These are phyloP conservation scores for Cebus imitator DNA, from an alignment of 2,113 vertebrate species.

Conservation along the genomic window DNA sequence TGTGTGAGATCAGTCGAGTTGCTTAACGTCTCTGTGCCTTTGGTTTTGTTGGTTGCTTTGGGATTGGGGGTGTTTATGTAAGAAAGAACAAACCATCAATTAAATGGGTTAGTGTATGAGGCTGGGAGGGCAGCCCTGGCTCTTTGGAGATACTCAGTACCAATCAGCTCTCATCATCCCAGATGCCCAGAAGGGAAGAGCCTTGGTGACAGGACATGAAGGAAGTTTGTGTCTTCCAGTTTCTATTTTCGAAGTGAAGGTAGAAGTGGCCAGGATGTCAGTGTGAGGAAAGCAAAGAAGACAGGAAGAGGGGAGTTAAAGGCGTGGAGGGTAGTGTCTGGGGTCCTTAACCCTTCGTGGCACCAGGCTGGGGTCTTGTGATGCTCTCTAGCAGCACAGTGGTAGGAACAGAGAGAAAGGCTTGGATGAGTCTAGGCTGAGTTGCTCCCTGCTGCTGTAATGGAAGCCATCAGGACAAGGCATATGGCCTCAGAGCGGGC, in stretches of 20 bases:
- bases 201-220: background rate
- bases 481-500: background rate
- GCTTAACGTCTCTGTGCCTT: background rate
- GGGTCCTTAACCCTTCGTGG: background rate
- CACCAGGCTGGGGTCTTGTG: background rate
- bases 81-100: background rate
- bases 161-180: background rate
- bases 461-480: background rate
- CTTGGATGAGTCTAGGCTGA: background rate
- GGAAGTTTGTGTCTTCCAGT: background rate
- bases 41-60: background rate
- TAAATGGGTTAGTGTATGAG: background rate
- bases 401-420: background rate
- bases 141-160: fast-evolving
- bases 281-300: background rate
- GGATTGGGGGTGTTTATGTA: background rate
- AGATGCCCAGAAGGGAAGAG: background rate
- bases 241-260: background rate
- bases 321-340: background rate
- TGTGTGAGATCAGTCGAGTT: background rate
- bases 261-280: background rate
- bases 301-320: background rate
- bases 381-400: background rate
- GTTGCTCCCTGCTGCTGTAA: background rate
- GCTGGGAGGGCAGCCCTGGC: background rate